Percentiles rank a stretch among this genome's conserved stretches.
These are phyloP conservation scores for Cerceris ruficornis DNA, from an alignment of 2,888 invertebrate genomes.

Conservation along the genomic window DNA sequence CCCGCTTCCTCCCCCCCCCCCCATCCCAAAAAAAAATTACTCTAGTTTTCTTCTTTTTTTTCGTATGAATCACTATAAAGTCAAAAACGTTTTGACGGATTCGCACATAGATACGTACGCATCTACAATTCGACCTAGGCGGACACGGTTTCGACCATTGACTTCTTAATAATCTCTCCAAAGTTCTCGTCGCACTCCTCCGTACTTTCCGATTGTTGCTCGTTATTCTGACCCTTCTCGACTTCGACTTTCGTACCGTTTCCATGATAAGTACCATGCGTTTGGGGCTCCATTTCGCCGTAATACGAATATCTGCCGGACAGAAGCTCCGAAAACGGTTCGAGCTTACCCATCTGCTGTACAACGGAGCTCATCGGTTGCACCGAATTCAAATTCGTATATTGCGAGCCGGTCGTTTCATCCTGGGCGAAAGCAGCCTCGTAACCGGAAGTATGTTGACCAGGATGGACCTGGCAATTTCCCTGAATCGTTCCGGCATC, in stretches of 20 bases:
- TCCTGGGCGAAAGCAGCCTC: slow-evolving; percentile 75
- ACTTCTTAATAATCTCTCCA: slow-evolving; percentile 95
- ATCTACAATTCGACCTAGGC: slow-evolving; percentile 83
- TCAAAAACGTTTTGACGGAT: slow-evolving; percentile 24
- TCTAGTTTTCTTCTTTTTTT: background rate
- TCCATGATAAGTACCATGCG: slow-evolving; percentile 64
- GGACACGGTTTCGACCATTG: slow-evolving; percentile 94
- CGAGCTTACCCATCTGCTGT: slow-evolving; percentile 85
- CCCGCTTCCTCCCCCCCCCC: background rate
- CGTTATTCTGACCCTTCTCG: slow-evolving; percentile 55
- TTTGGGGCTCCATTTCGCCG: slow-evolving; percentile 73
- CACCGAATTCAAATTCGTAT: slow-evolving; percentile 87
- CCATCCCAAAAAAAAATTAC: slow-evolving; percentile 11
- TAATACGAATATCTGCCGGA: slow-evolving; percentile 84
- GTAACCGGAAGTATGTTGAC: slow-evolving; percentile 63
- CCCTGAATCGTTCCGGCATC: slow-evolving; percentile 54
- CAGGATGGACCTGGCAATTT: slow-evolving; percentile 59
- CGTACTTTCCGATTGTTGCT: slow-evolving; percentile 51
- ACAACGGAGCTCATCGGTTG: slow-evolving; percentile 78
- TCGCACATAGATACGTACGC: slow-evolving; percentile 16
- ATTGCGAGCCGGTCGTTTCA: slow-evolving; percentile 84
- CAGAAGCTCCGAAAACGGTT: slow-evolving; percentile 87
- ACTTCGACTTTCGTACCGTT: slow-evolving; percentile 48
- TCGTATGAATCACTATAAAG: slow-evolving; percentile 29
- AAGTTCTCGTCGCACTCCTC: slow-evolving; percentile 88